Percentiles rank a stretch among this genome's conserved stretches.
Conservation (phyloP, 2,113 vertebrate species). For the Oreotrochilus melanogaster region DNA sequence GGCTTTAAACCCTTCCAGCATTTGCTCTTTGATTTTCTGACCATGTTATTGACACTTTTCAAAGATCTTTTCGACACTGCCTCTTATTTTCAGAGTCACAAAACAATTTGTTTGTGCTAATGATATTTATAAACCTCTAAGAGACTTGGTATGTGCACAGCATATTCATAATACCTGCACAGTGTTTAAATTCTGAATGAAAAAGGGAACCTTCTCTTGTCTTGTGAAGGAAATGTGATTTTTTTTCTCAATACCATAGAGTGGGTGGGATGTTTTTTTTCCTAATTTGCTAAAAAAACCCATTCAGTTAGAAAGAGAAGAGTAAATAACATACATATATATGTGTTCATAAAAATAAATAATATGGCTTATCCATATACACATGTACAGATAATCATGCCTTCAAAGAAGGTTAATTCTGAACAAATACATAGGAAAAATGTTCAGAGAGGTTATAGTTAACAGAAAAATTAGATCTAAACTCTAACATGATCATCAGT, state of each 20-base stretch:
- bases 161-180: not conserved
- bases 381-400: rapidly evolving
- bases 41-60: not conserved
- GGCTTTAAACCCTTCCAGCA: not conserved
- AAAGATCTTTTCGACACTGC: not conserved
- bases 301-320: not conserved
- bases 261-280: not conserved
- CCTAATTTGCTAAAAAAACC: not conserved
- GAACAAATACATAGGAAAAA: not conserved
- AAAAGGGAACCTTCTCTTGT: not conserved
- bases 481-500: not conserved
- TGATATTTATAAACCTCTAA: not conserved
- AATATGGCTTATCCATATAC: not conserved
- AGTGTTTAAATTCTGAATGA: not conserved
- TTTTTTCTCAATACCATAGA: not conserved
- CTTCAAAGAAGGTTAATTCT: not conserved
- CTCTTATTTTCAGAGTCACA: not conserved
- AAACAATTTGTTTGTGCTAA: not conserved
- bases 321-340: not conserved
- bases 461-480: not conserved
- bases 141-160: not conserved
- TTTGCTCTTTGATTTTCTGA: not conserved
- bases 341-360: not conserved
- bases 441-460: not conserved
- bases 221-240: not conserved